Percentiles rank a stretch among this genome's conserved stretches.
Conservation (phyloP, 2,888 invertebrate genomes). For the Fabriciana adippe region DNA sequence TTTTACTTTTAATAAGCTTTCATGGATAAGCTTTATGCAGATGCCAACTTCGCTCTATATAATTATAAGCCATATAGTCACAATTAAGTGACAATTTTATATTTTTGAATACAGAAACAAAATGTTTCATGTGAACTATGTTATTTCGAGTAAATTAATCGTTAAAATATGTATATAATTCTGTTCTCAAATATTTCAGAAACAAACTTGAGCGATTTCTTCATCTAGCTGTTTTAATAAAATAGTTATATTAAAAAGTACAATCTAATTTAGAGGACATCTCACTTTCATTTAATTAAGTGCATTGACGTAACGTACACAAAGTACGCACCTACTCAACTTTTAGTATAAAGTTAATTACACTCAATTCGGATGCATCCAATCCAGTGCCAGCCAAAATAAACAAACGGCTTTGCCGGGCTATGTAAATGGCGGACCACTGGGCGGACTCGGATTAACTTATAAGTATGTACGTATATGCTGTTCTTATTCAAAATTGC, state of each 20-base stretch:
- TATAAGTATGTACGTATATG: slow-evolving; percentile 31
- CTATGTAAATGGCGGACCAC: slow-evolving; percentile 42
- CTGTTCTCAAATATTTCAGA: too few species aligned
- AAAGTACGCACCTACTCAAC: slow-evolving; percentile 43
- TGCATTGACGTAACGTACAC: slow-evolving; percentile 29
- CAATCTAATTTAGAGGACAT: slow-evolving; percentile 19
- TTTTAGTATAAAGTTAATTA: slow-evolving; percentile 64
- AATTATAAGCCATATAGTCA: too few species aligned
- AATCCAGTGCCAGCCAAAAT: slow-evolving; percentile 43
- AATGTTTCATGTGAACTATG: too few species aligned
- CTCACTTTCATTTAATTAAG: slow-evolving; percentile 28
- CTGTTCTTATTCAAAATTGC: slow-evolving; percentile 20
- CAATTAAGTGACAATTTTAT: too few species aligned
- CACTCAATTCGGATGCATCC: slow-evolving; percentile 45
- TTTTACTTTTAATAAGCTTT: slow-evolving; percentile 6
- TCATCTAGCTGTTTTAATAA: too few species aligned
- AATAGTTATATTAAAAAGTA: background rate
- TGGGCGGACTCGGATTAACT: slow-evolving; percentile 35
- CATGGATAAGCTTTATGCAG: too few species aligned
- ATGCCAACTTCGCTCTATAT: too few species aligned
- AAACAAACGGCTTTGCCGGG: slow-evolving; percentile 46
- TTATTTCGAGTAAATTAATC: too few species aligned
- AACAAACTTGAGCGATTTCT: too few species aligned
- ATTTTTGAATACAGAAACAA: too few species aligned
- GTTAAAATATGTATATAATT: too few species aligned